Conservation (phyloP, 2,113 vertebrate species). For the Ahaetulla prasina region DNA sequence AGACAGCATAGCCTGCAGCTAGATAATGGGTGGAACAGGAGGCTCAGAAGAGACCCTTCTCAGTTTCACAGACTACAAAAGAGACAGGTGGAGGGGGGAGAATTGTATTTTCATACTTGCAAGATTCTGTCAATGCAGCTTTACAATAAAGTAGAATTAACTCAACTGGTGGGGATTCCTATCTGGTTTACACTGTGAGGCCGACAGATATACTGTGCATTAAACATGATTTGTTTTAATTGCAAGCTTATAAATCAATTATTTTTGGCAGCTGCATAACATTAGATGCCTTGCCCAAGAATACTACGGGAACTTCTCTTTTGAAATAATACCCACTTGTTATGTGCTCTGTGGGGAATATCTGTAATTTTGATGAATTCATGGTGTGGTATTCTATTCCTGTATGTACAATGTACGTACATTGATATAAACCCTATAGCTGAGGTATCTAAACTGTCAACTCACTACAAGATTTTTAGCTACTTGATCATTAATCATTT, state of each 20-base stretch:
- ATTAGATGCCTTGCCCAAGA: slow-evolving; percentile 7
- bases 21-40: not conserved
- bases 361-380: slow-evolving; percentile 16
- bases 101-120: not conserved
- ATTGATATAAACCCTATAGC: not conserved
- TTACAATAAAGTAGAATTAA: not conserved
- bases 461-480: not conserved
- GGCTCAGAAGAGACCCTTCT: not conserved
- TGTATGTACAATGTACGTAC: not conserved
- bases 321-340: slow-evolving; percentile 5
- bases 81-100: not conserved
- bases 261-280: not conserved
- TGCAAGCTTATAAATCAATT: not conserved
- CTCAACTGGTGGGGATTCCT: not conserved
- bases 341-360: slow-evolving; percentile 4
- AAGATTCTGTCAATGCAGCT: not conserved
- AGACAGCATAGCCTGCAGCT: not conserved
- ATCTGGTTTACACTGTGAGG: not conserved
- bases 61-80: not conserved
- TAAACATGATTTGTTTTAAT: slow-evolving; percentile 12
- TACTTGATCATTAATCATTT: slow-evolving; percentile 3
- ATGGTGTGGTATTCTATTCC: slow-evolving; percentile 28
- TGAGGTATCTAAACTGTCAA: not conserved
- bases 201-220: not conserved
- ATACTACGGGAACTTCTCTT: slow-evolving; percentile 8